phyloP scores from a whole-genome alignment of 2,797 vertebrate species.

The Lateolabrax maculatus region DNA sequence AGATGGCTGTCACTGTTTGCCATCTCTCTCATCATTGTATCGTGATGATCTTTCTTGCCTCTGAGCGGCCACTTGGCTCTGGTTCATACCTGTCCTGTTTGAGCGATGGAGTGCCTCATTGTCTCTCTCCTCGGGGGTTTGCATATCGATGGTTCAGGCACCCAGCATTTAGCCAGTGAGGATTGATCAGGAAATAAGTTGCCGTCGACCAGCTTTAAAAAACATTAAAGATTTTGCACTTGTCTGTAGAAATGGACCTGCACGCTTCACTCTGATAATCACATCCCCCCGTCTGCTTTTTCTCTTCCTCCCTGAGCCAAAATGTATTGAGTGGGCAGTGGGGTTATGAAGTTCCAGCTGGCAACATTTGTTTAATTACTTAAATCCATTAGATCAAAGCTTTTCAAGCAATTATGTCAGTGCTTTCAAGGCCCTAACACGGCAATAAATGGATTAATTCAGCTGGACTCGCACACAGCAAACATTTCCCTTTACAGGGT shows the following conservation, averaged over 20 bases:
- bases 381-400: conserved; percentile 79
- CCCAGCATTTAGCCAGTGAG: conserved; percentile 42
- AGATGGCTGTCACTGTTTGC: conserved; percentile 37
- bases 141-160: conserved; percentile 46
- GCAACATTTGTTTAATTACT: conserved; percentile 83
- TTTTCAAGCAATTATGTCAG: conserved; percentile 77
- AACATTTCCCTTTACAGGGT: conserved; percentile 62
- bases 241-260: conserved; percentile 69
- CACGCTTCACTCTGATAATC: conserved; percentile 63
- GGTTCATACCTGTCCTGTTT: conserved; percentile 60
- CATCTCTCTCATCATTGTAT: conserved; percentile 29
- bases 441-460: conserved; percentile 77
- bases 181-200: conserved; percentile 76
- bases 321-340: conserved; percentile 69
- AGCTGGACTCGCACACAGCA: conserved; percentile 55
- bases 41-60: conserved; percentile 34
- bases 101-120: conserved; percentile 55
- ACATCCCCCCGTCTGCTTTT: conserved; percentile 26
- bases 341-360: conserved; percentile 78
- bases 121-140: conserved; percentile 38
- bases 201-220: conserved; percentile 72
- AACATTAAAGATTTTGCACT: conserved; percentile 73
- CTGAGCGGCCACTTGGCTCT: conserved; percentile 52
- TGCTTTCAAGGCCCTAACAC: conserved; percentile 70
- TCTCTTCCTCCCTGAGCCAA: conserved; percentile 40